Evolutionary conservation across 2,888 invertebrate species (phyloP), one percentile per base, ranked within the genome.

Genomic region (Eremobia ochroleuca): DNA sequence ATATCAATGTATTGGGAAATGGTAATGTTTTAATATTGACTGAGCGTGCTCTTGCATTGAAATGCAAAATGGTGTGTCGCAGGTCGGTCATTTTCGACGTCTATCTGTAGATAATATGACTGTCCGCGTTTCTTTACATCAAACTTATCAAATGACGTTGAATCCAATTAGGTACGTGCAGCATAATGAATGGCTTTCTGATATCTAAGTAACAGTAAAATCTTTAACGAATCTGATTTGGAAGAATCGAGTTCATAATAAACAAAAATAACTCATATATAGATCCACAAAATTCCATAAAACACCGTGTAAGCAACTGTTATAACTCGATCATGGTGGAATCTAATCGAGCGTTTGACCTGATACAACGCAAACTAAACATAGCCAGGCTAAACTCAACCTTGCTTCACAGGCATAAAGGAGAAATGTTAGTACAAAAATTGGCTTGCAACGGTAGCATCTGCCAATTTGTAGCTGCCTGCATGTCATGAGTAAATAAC

Each of bases 401-500:
- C 81, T 79, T 92, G 89, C 62, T 0, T 4, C 2, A 4, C 28
- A 11, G n/a, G 2, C 1, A 83, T 87, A 90, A 72, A 75, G 79
- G 58, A 37, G 25, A 55, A 49, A 34, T 8, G 3, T 31, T 40
- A n/a, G 61, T 73, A 8, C 70, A 85, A 87, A 82, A 77, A 81
- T 77, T 81, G 73, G 59, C 58, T 87, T 83, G 90, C 85, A 85
- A 87, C 88, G 82, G 88, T 88, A 88, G 89, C 89, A 91, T 92
- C 91, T 91, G 92, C 91, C 93, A 93, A 93, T 94, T 94, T 93
- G 94, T 93, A 93, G 90, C 91, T 89, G 89, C 88, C 90, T 93
- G 91, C 90, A 91, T 90, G 92, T 90, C 90, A 89, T 91, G 90
- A 92, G 95, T 94, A 95, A 95, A 95, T 93, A 95, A 91, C 92